These are phyloP conservation scores for Bradynema listronoti DNA, from an alignment of 1,140 invertebrate genomes.

Conservation along the genomic window DNA sequence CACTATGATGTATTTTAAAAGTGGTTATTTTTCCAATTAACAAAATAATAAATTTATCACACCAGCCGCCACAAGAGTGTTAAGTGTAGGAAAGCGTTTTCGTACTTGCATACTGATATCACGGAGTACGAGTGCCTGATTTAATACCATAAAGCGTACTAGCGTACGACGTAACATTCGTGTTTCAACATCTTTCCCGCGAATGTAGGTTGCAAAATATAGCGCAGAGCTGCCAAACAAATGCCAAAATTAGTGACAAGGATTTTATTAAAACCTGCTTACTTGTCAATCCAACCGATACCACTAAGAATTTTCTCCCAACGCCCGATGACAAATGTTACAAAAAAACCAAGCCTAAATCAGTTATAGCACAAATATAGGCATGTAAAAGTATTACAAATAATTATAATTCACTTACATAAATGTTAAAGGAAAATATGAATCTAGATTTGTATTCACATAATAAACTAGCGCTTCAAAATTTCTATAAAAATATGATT, in stretches of 20 bases:
- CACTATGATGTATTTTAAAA: no score
- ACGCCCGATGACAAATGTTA: slow-evolving; percentile 35
- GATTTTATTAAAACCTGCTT: slow-evolving; percentile 6
- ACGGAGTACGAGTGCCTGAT: slow-evolving; percentile 38
- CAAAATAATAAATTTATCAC: background rate
- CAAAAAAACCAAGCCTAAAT: slow-evolving; percentile 41
- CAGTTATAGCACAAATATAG: slow-evolving; percentile 20
- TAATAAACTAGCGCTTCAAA: slow-evolving; percentile 47
- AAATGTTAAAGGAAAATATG: slow-evolving; percentile 39
- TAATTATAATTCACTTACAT: slow-evolving; percentile 14
- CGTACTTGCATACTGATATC: slow-evolving; percentile 54
- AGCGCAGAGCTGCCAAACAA: slow-evolving; percentile 34
- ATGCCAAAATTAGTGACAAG: background rate
- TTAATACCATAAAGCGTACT: slow-evolving; percentile 45
- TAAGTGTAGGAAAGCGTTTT: slow-evolving; percentile 50
- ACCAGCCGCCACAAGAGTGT: slow-evolving; percentile 51
- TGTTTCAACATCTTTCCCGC: slow-evolving; percentile 69
- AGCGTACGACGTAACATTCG: slow-evolving; percentile 63
- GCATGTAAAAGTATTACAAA: background rate
- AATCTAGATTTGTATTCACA: slow-evolving; percentile 38
- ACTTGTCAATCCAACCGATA: slow-evolving; percentile 56
- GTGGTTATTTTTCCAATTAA: slow-evolving; percentile 15
- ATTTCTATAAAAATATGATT: slow-evolving; percentile 28
- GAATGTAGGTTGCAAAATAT: slow-evolving; percentile 46
- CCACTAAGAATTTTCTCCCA: slow-evolving; percentile 50